A percentile compares a stretch with the other conserved stretches of the same genome.
Conservation (phyloP, 2,113 vertebrate genomes). For the Eulemur macaco region DNA sequence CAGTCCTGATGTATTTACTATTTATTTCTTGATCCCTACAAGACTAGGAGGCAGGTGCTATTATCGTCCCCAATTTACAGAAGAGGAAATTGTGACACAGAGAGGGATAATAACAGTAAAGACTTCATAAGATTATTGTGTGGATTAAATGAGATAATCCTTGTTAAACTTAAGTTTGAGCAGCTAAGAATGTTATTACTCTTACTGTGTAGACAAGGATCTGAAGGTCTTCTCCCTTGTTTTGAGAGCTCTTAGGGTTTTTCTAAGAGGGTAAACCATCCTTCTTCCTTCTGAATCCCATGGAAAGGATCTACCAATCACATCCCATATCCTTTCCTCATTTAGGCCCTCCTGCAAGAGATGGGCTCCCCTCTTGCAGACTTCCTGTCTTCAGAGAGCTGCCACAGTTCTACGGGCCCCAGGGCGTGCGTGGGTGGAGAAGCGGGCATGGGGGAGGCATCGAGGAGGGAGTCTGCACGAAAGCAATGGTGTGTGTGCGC, state of each 20-base stretch:
- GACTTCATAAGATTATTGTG: too few species aligned
- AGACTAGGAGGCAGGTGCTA: not conserved
- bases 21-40: not conserved
- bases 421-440: not conserved
- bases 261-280: not conserved
- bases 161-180: not conserved
- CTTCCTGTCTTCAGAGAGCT: conserved; percentile 24
- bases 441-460: not conserved
- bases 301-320: not conserved
- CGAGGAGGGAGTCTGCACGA: not conserved
- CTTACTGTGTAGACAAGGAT: not conserved
- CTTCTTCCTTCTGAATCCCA: not conserved
- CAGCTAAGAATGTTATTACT: not conserved
- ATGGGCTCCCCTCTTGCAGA: not conserved
- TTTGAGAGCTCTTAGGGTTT: not conserved
- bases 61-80: not conserved
- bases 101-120: not conserved
- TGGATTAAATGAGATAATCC: not conserved
- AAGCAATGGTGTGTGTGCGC: not conserved
- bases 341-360: not conserved
- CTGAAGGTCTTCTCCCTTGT: not conserved
- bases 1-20: not conserved
- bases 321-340: not conserved
- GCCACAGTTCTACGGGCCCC: not conserved
- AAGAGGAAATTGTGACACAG: not conserved